Conservation (phyloP, 2,113 vertebrate species). For the Polypterus senegalus region DNA sequence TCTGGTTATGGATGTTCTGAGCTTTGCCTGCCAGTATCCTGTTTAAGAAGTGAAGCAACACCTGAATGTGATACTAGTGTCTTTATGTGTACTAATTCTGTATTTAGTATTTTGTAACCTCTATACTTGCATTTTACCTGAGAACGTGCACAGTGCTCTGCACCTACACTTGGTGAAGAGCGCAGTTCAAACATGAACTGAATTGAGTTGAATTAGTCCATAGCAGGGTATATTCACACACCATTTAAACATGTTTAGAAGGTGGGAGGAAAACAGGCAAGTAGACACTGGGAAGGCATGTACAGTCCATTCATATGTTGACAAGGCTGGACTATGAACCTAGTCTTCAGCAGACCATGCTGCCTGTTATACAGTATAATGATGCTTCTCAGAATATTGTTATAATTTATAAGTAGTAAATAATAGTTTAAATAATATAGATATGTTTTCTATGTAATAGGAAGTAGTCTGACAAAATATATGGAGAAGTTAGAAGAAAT, state of each 20-base stretch:
- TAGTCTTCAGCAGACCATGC: neutral
- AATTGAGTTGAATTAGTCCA: too few relatives aligned
- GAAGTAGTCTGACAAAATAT: slow-evolving; percentile 79
- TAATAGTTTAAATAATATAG: neutral
- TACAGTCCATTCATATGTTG: neutral
- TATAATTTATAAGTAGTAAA: neutral
- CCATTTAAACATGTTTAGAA: neutral
- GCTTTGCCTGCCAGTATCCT: too few relatives aligned
- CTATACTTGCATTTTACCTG: too few relatives aligned
- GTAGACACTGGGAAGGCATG: neutral
- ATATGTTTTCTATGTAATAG: slow-evolving; percentile 36
- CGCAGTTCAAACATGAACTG: too few relatives aligned
- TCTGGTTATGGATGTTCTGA: too few relatives aligned
- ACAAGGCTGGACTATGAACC: neutral
- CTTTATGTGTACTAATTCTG: too few relatives aligned
- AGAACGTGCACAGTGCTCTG: too few relatives aligned
- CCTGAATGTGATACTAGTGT: too few relatives aligned
- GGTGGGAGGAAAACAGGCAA: neutral
- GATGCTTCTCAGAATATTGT: neutral
- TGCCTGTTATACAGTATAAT: neutral
- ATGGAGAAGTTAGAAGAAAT: slow-evolving; percentile 78
- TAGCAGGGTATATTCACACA: neutral
- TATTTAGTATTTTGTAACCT: too few relatives aligned
- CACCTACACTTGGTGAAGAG: too few relatives aligned
- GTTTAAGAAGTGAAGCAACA: too few relatives aligned